Conservation (phyloP, 2,113 vertebrate species). For the Orcinus orca region DNA sequence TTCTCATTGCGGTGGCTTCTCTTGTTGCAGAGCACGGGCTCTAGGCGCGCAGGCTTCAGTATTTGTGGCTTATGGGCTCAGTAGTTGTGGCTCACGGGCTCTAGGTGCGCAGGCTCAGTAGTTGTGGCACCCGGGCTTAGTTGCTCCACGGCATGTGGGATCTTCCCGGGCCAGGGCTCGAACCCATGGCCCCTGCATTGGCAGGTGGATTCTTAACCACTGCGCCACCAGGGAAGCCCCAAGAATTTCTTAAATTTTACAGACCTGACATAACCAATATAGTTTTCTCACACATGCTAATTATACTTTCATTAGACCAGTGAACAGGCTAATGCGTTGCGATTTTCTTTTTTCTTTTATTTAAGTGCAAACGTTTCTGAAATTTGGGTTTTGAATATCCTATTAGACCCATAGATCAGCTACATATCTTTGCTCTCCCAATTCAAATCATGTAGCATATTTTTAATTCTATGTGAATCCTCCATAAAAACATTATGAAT, state of each 20-base stretch:
- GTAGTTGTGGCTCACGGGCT: too few relatives aligned
- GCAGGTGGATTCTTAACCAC: too few relatives aligned
- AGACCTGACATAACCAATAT: background rate
- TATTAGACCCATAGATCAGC: background rate
- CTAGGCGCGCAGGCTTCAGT: too few relatives aligned
- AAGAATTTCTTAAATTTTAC: background rate
- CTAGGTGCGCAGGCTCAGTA: too few relatives aligned
- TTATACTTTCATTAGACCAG: background rate
- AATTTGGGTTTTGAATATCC: background rate
- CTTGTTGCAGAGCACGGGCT: too few relatives aligned
- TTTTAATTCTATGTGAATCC: constrained; percentile 47
- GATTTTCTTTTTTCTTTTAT: background rate
- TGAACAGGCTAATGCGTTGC: background rate
- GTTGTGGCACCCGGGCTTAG: too few relatives aligned
- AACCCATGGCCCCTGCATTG: too few relatives aligned
- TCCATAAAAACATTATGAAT: constrained; percentile 25
- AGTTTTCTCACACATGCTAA: background rate
- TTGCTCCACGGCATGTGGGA: too few relatives aligned
- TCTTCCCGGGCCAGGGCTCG: too few relatives aligned
- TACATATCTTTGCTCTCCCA: background rate
- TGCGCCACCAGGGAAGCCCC: too few relatives aligned
- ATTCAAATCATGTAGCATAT: constrained; percentile 7
- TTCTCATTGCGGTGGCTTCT: too few relatives aligned
- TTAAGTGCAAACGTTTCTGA: background rate
- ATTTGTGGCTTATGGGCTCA: too few relatives aligned